Percentiles rank a stretch among this genome's conserved stretches.
phyloP scores from a whole-genome alignment of 2,797 vertebrate species.

The Gambelia wislizenii region DNA sequence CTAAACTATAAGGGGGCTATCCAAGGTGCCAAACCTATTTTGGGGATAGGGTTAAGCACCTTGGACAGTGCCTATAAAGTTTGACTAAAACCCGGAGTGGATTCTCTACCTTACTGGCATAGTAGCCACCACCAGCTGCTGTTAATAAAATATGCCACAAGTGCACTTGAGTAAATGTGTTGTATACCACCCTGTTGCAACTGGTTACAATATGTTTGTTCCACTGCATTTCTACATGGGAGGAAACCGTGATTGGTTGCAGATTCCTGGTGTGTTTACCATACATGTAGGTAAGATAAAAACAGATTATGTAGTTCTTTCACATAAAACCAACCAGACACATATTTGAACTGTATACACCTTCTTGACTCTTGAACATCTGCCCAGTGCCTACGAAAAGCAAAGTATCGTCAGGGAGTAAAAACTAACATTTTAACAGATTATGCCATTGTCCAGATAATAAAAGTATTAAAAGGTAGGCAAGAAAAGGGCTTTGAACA shows the following conservation, averaged over 20 bases:
- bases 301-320: neutral
- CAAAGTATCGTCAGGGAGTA: neutral
- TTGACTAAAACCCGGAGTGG: no score
- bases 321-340: neutral
- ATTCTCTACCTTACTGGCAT: no score
- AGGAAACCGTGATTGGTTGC: neutral
- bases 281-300: neutral
- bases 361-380: neutral
- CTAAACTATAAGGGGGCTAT: no score
- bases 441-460: neutral
- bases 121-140: no score
- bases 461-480: neutral
- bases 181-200: neutral
- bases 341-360: neutral
- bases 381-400: neutral
- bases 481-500: constrained; percentile 32
- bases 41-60: no score
- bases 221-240: neutral
- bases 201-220: neutral
- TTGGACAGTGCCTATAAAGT: no score
- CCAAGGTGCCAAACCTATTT: no score
- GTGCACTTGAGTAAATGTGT: neutral
- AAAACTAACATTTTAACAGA: neutral
- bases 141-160: neutral
- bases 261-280: neutral